Evolutionary conservation across 1,140 invertebrate species (phyloP), one percentile per base, ranked within the genome.

Genomic region (Drosophila baimaii): DNA sequence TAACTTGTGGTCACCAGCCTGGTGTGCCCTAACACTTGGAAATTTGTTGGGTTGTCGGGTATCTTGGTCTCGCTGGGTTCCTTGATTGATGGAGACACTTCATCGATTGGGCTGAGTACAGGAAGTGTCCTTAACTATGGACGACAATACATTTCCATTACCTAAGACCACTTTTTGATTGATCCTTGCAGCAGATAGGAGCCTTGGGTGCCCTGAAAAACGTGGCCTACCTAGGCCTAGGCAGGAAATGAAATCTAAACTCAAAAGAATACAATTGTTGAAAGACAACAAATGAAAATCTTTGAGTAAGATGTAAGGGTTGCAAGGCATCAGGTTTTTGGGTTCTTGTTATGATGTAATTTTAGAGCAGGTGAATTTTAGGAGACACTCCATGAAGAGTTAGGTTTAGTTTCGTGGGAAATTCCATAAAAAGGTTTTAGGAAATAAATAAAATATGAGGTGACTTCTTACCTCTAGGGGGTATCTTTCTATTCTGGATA

Each of bases 81-180:
- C 33, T 46, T 72, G 69, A 71, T 72, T 72, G 69, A 72, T 72
- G 69, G 68, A 49, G 69, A 72, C 69, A 72, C 71, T 66, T 71
- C 54, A 58, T 72, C 66, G 69, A 72, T 71, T 70, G 41, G 29
- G 37, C 17, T 54, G 46, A 21, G 33, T 54, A 49, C 51, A 71
- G 69, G 69, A 72, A 72, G 69, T 72, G 65, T 70, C 51, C 65
- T 25, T 70, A 47, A 58, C 15, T 71, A 54, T 39, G 21, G 62
- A 17, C 65, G 62, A 17, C 65, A 33, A 69, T 69, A 69, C 65
- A 66, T 69, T 66, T 52, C 31, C 69, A 71, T 71, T 64, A 64
- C 37, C 44, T 2, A 21, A 31, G n/a, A 27, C 15, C 10, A 15
- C 29, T 46, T 70, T 23, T 3, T 17, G 17, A 71, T 58, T 58